Percentiles rank a stretch among this genome's conserved stretches.
Evolutionary conservation across 2,113 vertebrate species (phyloP).

Genomic region (Hippocampus guttulatus): DNA sequence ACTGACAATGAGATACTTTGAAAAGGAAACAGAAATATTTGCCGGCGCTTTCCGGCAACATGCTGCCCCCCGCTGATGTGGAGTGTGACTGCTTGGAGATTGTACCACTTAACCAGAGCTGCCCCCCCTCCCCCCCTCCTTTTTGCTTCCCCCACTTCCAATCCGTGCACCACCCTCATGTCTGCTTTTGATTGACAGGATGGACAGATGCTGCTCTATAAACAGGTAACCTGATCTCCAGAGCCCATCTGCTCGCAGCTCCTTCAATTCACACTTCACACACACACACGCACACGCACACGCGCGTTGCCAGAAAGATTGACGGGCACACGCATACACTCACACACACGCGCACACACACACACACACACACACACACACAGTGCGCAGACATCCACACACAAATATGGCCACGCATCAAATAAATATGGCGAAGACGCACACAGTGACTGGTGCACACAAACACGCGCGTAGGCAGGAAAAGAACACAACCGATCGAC

Average conservation of each 20-base stretch:
- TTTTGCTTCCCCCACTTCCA: constrained; percentile 47
- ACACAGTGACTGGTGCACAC: constrained; percentile 42
- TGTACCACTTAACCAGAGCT: not conserved
- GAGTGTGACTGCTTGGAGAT: not conserved
- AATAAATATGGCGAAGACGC: constrained; percentile 56
- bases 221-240: constrained; percentile 98
- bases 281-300: constrained; percentile 78
- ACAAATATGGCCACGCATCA: constrained; percentile 42
- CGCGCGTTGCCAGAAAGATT: constrained; percentile 63
- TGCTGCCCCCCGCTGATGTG: constrained; percentile 6
- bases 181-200: constrained; percentile 91
- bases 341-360: constrained; percentile 83
- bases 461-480: constrained; percentile 14
- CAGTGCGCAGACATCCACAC: constrained; percentile 8
- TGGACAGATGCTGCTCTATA: constrained; percentile 97
- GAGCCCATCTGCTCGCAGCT: constrained; percentile 97
- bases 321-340: constrained; percentile 75
- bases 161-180: constrained; percentile 55
- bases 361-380: constrained; percentile 71
- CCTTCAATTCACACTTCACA: constrained; percentile 96
- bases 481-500: not conserved
- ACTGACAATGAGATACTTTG: not conserved
- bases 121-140: not conserved
- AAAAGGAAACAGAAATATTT: not conserved
- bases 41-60: not conserved